A percentile compares a stretch with the other conserved stretches of the same genome.
These are phyloP conservation scores for Drosophila borborema DNA, from an alignment of 2,888 invertebrate genomes.

Conservation along the genomic window DNA sequence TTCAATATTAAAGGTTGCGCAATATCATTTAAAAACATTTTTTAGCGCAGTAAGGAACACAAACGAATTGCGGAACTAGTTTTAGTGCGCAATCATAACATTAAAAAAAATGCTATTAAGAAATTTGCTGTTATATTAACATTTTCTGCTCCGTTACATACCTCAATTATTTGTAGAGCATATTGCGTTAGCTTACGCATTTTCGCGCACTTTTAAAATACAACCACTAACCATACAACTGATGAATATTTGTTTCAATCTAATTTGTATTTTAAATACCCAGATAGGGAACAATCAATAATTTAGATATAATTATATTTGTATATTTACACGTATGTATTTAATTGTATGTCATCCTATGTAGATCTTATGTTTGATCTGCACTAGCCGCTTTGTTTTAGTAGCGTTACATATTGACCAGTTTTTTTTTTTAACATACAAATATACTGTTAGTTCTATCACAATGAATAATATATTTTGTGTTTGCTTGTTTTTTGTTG, in stretches of 20 bases:
- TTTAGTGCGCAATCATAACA: background rate
- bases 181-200: constrained; percentile 14
- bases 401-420: constrained; percentile 23
- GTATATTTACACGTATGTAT: constrained; percentile 38
- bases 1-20: constrained; percentile 63
- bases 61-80: background rate
- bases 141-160: background rate
- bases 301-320: constrained; percentile 10
- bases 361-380: constrained; percentile 35
- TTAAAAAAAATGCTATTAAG: background rate
- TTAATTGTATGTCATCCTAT: constrained; percentile 38
- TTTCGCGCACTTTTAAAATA: background rate
- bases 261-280: background rate
- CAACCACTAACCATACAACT: background rate
- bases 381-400: constrained; percentile 36
- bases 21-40: constrained; percentile 62
- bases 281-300: constrained; percentile 1
- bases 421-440: constrained; percentile 57
- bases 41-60: background rate
- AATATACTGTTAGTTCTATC: constrained; percentile 74
- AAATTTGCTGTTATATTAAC: background rate
- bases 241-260: background rate
- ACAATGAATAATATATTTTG: constrained; percentile 67
- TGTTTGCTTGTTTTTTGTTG: constrained; percentile 34
- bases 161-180: background rate